These are phyloP conservation scores for Rhinophrynus dorsalis DNA, from an alignment of 2,797 vertebrate genomes.

Conservation along the genomic window DNA sequence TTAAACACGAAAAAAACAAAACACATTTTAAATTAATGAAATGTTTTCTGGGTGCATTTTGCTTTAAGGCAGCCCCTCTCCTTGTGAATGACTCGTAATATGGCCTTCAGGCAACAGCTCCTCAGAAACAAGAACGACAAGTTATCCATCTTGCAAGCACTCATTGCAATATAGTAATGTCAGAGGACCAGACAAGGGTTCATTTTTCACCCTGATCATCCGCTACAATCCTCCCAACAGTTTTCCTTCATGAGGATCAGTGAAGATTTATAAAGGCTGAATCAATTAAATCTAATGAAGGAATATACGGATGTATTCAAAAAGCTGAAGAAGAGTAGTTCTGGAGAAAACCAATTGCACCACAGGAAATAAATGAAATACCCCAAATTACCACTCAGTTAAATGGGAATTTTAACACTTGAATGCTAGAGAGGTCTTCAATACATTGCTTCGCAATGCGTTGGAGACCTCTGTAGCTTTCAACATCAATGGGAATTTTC, in stretches of 20 bases:
- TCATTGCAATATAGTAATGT: not conserved
- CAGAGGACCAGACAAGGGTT: not conserved
- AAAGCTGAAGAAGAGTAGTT: too few relatives aligned
- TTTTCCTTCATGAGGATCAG: not conserved
- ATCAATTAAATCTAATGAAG: too few relatives aligned
- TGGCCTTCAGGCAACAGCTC: not conserved
- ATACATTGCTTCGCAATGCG: too few relatives aligned
- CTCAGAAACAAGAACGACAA: not conserved
- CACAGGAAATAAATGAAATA: too few relatives aligned
- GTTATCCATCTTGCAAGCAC: not conserved
- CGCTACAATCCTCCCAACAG: not conserved
- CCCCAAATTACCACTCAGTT: too few relatives aligned
- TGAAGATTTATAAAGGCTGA: too few relatives aligned
- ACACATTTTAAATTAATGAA: not conserved
- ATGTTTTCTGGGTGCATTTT: not conserved
- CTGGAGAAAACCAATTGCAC: too few relatives aligned
- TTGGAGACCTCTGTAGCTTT: too few relatives aligned
- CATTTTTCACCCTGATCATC: not conserved
- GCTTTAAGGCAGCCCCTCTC: not conserved
- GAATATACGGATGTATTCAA: too few relatives aligned
- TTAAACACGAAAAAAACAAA: constrained; percentile 16
- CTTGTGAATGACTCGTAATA: not conserved
- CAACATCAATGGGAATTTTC: too few relatives aligned
- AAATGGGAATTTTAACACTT: too few relatives aligned
- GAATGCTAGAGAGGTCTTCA: too few relatives aligned